Evolutionary conservation across 2,888 invertebrate genomes (phyloP).

Genomic region (Cephonodes hylas): DNA sequence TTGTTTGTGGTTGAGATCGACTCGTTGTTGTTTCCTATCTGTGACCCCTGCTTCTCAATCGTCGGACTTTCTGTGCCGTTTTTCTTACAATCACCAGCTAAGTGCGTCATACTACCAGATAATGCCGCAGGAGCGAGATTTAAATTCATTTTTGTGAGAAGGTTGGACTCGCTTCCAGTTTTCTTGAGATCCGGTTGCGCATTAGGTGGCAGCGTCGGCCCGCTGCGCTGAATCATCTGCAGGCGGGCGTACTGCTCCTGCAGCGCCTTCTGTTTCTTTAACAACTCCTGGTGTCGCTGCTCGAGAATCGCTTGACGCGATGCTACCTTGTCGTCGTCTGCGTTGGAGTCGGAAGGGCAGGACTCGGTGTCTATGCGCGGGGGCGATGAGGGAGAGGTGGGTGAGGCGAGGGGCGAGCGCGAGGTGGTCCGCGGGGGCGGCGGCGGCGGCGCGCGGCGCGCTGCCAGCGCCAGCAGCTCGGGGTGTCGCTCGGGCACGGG

Average conservation of each 20-base stretch:
- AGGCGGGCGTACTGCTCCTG: slow-evolving; percentile 95
- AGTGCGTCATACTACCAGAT: slow-evolving; percentile 70
- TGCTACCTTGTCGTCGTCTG: slow-evolving; percentile 46
- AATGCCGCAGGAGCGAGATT: slow-evolving; percentile 78
- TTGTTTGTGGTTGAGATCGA: slow-evolving; percentile 85
- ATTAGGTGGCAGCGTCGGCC: slow-evolving; percentile 82
- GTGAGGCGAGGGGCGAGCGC: slow-evolving; percentile 92
- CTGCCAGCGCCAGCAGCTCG: slow-evolving; percentile 87
- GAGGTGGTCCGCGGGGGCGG: slow-evolving; percentile 96
- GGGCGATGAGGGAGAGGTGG: slow-evolving; percentile 86
- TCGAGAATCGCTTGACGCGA: slow-evolving; percentile 88
- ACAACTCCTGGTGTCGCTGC: slow-evolving; percentile 92
- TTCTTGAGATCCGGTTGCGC: slow-evolving; percentile 89
- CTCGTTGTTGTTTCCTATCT: slow-evolving; percentile 35
- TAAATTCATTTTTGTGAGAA: slow-evolving; percentile 90
- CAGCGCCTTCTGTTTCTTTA: slow-evolving; percentile 92
- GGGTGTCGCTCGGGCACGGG: slow-evolving; percentile 91
- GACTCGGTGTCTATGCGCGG: slow-evolving; percentile 71
- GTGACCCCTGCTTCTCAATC: slow-evolving; percentile 22
- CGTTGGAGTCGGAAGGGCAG: slow-evolving; percentile 59
- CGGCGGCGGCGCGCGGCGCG: slow-evolving; percentile 89
- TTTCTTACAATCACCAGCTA: slow-evolving; percentile 44
- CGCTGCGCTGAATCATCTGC: slow-evolving; percentile 92
- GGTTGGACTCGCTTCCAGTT: slow-evolving; percentile 93
- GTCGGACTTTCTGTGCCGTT: slow-evolving; percentile 25